Evolutionary conservation across 2,888 invertebrate genomes (phyloP), one percentile per base, ranked within the genome.

Genomic region (Parnassius mnemosyne): DNA sequence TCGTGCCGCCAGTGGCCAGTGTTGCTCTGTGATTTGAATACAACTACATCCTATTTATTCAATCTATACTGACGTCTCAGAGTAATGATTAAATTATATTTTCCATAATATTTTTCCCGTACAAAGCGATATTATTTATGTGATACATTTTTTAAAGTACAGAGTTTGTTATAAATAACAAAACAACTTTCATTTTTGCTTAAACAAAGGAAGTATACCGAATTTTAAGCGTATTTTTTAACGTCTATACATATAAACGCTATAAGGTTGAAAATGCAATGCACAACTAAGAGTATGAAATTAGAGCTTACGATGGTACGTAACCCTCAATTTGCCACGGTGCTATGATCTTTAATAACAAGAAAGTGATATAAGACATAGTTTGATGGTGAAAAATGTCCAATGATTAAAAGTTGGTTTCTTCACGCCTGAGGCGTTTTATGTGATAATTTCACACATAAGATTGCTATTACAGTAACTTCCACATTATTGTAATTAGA

Each of bases 331-430:
- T 77, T 77, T 69, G 47, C 55, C 34, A 50, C 62, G 60, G 60
- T 57, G 66, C 67, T 70, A 71, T 70, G 66, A 66, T 66, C 64
- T 67, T 65, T 76, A 76, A 75, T 75, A 66, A 72, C 68, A 68
- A 53, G 66, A 63, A 67, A 50, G 68, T 65, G 62, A 65, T 65
- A 61, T 62, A 51, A 60, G 49, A 9, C 47, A 47, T 63, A 13
- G 65, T 70, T 66, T 69, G 64, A 61, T 68, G 59, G 66, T 76
- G 76, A 80, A 75, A 78, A 76, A 80, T 79, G 72, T 73, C 70
- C 68, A 68, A 67, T 66, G 69, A 80, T 79, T 72, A 75, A 74
- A 63, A 56, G 58, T 71, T 72, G 67, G 71, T 74, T 77, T 71
- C 69, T 64, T 71, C 56, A 64, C 57, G 79, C 79, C 74, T 55